A percentile compares a stretch with the other conserved stretches of the same genome.
Evolutionary conservation across 2,113 vertebrate genomes (phyloP).

Genomic region (Electrona antarctica): DNA sequence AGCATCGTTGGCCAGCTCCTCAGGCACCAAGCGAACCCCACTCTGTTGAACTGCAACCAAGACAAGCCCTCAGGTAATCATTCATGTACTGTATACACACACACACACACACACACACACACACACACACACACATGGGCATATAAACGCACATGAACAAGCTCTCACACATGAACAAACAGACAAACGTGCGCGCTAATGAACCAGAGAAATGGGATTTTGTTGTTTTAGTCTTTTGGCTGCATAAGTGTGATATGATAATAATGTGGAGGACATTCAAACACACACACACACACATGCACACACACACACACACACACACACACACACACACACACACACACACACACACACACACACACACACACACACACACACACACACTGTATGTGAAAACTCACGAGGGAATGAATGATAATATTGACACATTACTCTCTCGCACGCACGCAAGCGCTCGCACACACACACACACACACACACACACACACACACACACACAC

Average conservation of each 20-base stretch:
- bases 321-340: neutral
- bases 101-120: slow-evolving; percentile 3
- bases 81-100: slow-evolving; percentile 13
- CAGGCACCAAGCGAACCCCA: slow-evolving; percentile 85
- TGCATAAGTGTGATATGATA: slow-evolving; percentile 22
- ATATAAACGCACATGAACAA: neutral
- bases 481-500: neutral
- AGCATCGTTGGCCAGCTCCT: slow-evolving; percentile 89
- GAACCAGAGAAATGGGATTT: slow-evolving; percentile 34
- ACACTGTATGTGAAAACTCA: neutral
- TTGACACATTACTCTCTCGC: neutral
- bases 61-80: slow-evolving; percentile 92
- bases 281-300: too few relatives aligned
- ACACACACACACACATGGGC: slow-evolving; percentile 2
- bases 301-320: too few relatives aligned
- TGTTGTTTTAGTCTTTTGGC: slow-evolving; percentile 27
- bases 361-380: neutral
- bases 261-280: too few relatives aligned
- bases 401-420: slow-evolving; percentile 24
- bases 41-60: slow-evolving; percentile 88
- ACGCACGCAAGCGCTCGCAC: neutral
- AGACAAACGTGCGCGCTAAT: slow-evolving; percentile 25
- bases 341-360: neutral
- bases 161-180: neutral
- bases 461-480: neutral